A percentile compares a stretch with the other conserved stretches of the same genome.
Evolutionary conservation across 2,797 vertebrate genomes (phyloP).

Genomic region (Anguilla megastoma): DNA sequence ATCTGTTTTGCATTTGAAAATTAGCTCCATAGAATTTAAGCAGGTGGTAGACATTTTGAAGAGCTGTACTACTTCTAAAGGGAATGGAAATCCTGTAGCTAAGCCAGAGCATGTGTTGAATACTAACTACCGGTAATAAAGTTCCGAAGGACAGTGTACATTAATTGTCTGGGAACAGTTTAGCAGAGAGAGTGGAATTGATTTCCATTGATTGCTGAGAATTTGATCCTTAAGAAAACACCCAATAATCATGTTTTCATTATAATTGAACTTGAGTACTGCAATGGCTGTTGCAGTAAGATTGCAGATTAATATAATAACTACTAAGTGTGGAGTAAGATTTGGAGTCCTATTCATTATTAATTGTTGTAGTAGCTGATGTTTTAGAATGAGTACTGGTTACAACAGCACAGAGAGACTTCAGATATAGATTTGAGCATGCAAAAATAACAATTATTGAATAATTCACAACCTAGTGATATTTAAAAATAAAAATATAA

Average conservation of each 20-base stretch:
- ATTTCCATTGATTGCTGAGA: constrained; percentile 50
- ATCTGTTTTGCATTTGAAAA: constrained; percentile 30
- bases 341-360: not conserved
- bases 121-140: constrained; percentile 41
- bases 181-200: constrained; percentile 41
- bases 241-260: constrained; percentile 46
- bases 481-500: not conserved
- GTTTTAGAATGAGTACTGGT: not conserved
- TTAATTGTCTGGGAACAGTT: constrained; percentile 49
- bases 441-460: not conserved
- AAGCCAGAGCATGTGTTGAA: constrained; percentile 41
- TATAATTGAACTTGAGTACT: constrained; percentile 39
- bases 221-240: constrained; percentile 51
- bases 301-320: not conserved
- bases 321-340: not conserved
- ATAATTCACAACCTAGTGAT: not conserved
- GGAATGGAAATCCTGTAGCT: constrained; percentile 36
- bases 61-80: constrained; percentile 27
- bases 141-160: constrained; percentile 44
- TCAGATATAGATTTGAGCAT: not conserved
- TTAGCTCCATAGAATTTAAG: constrained; percentile 33
- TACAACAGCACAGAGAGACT: not conserved
- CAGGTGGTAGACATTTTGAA: constrained; percentile 24
- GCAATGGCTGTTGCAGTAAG: constrained; percentile 30
- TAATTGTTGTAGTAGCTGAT: not conserved